Percentiles rank a stretch among this genome's conserved stretches.
Conservation (phyloP, 2,113 vertebrate species). For the Polypterus senegalus region DNA sequence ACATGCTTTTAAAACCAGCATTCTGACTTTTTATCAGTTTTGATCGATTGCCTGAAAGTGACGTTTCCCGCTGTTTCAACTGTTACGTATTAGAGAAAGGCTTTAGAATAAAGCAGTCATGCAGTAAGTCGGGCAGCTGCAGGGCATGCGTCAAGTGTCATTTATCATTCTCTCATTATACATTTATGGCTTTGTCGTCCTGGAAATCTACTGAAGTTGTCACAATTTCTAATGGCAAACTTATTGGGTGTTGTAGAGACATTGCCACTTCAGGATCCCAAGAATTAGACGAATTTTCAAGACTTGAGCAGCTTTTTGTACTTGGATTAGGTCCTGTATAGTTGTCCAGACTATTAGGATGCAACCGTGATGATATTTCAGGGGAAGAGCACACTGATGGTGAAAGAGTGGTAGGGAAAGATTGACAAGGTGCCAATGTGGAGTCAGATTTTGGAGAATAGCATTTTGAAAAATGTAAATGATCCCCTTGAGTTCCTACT, state of each 20-base stretch:
- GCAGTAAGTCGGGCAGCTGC: constrained; percentile 26
- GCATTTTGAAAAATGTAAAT: constrained; percentile 43
- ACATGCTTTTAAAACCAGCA: constrained; percentile 39
- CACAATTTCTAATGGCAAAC: constrained; percentile 36
- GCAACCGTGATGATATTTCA: constrained; percentile 49
- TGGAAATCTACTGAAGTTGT: constrained; percentile 42
- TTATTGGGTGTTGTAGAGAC: constrained; percentile 35
- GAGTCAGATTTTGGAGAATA: constrained; percentile 49
- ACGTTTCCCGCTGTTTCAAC: constrained; percentile 4
- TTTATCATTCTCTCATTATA: constrained; percentile 33
- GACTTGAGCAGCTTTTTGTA: constrained; percentile 49
- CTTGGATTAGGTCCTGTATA: constrained; percentile 40
- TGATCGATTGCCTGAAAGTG: constrained; percentile 7
- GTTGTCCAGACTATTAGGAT: constrained; percentile 55
- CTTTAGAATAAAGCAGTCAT: constrained; percentile 28
- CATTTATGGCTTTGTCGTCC: constrained; percentile 48
- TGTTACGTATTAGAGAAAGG: constrained; percentile 21
- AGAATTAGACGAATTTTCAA: constrained; percentile 53
- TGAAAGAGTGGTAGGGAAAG: constrained; percentile 58
- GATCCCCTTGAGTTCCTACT: constrained; percentile 42
- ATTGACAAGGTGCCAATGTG: constrained; percentile 55
- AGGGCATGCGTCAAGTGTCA: constrained; percentile 13
- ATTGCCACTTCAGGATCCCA: constrained; percentile 43
- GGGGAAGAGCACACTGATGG: constrained; percentile 54
- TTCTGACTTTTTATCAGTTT: constrained; percentile 13